Conservation (phyloP, 2,113 vertebrate species). For the Pteruthius melanotis region DNA sequence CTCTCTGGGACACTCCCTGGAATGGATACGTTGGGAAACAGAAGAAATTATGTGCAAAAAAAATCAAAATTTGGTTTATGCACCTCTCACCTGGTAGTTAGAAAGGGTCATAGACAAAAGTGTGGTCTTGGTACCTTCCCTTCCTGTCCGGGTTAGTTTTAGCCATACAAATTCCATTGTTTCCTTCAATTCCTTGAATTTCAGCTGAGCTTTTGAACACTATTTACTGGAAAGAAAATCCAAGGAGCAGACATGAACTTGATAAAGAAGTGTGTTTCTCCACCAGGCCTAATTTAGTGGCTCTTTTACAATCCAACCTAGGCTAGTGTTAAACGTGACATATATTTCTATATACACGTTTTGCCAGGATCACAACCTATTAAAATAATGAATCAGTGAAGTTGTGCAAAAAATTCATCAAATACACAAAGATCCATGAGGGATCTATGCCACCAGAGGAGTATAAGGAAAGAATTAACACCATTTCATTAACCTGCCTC, state of each 20-base stretch:
- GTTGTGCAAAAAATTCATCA: neutral
- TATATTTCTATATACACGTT: neutral
- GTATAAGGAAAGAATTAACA: neutral
- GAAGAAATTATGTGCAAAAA: neutral
- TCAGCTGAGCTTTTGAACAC: neutral
- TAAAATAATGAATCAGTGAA: neutral
- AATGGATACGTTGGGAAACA: neutral
- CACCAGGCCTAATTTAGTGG: neutral
- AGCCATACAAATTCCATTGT: neutral
- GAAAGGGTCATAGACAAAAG: neutral
- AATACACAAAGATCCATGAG: accelerated
- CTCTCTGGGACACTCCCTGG: neutral
- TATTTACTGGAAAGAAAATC: neutral
- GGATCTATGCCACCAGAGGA: accelerated
- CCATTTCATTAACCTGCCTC: neutral
- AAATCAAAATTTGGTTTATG: neutral
- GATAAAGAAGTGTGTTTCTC: neutral
- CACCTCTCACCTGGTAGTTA: neutral
- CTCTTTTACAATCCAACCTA: neutral
- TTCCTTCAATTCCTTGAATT: neutral
- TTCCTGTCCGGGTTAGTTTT: neutral
- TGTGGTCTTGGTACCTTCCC: neutral
- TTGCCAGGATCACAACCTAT: neutral
- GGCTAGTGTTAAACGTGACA: neutral
- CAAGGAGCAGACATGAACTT: neutral